Base-by-base conservation (phyloP, 2,888 invertebrate genomes). In the Sinotaia quadrata region DNA sequence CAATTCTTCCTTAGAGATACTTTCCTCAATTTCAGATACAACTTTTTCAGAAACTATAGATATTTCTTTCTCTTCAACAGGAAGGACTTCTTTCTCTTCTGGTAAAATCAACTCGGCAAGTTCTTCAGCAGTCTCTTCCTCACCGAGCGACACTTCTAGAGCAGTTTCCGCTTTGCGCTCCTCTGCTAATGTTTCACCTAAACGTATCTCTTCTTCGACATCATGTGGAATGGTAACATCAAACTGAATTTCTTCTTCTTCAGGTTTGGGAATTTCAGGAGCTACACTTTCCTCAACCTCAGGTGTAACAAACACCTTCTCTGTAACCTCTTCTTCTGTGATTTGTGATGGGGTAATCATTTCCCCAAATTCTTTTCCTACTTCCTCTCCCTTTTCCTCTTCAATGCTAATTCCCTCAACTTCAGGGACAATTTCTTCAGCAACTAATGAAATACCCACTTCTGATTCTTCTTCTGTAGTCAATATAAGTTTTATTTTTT, bases 1-100 rank as follows among this genome's bases (percentile, higher is more conserved):
- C 12, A n/a, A 29, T 36, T 58, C 49, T 31, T 33, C 37, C 92
- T 91, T 92, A 87, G 78, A 93, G 92, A 2, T 54, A 63, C 78
- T 79, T 69, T 81, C 81, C 62, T 78, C 69, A 65, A 78, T 76
- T 69, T 82, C 81, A 60, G 71, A 65, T n/a, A n/a, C n/a, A 34
- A 75, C 76, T 56, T 69, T 69, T 69, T 78, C 71, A 10, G 72
- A 52, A 54, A 72, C 58, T 36, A 60, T 54, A 36, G 60, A 69
- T 58, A 77, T 68, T 49, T 81, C 71, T 33, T 75, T 67, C 24
- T 71, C 67, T 56, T 84, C 81, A 27, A 76, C 71, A 33, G 84
- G 68, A 60, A 83, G 81, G 7, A 66, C 27, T 12, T 66, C 66
- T 49, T 69, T 56, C 34, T 52, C 68, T 47, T 44, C 51, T 34